These are phyloP conservation scores for Drosophila saltans DNA, from an alignment of 1,140 invertebrate species.

Conservation along the genomic window DNA sequence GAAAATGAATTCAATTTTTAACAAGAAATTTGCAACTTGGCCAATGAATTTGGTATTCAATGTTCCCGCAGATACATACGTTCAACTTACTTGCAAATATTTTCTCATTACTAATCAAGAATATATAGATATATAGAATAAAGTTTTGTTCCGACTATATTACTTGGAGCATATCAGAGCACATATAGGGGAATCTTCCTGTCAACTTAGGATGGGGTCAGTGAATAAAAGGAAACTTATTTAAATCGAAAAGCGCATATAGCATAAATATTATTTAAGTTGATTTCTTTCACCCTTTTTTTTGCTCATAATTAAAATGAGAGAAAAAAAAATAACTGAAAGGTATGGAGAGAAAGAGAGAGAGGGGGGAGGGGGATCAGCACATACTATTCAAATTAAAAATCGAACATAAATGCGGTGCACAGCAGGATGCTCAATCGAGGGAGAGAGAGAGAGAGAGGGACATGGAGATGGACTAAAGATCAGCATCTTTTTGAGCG, in stretches of 20 bases:
- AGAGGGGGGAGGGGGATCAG: constrained; percentile 8
- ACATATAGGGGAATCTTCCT: constrained; percentile 22
- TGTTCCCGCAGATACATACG: no score
- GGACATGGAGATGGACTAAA: constrained; percentile 19
- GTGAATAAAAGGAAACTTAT: constrained; percentile 61
- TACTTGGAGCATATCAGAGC: neutral
- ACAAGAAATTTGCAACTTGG: no score
- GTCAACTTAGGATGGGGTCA: constrained; percentile 41
- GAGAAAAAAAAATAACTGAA: constrained; percentile 18
- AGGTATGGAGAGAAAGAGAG: neutral
- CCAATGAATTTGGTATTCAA: no score
- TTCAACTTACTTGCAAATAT: neutral
- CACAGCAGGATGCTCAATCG: constrained; percentile 78
- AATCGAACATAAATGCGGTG: constrained; percentile 80
- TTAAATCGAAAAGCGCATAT: constrained; percentile 74
- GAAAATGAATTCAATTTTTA: no score
- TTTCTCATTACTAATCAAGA: neutral
- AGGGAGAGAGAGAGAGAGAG: constrained; percentile 30
- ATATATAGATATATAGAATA: neutral
- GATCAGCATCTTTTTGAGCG: neutral
- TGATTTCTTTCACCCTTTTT: constrained; percentile 18
- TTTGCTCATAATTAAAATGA: no score
- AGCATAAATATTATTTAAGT: constrained; percentile 79
- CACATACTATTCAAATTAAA: constrained; percentile 77
- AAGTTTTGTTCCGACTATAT: neutral